These are phyloP conservation scores for Sparidentex hasta DNA, from an alignment of 2,797 vertebrate genomes.

Conservation along the genomic window DNA sequence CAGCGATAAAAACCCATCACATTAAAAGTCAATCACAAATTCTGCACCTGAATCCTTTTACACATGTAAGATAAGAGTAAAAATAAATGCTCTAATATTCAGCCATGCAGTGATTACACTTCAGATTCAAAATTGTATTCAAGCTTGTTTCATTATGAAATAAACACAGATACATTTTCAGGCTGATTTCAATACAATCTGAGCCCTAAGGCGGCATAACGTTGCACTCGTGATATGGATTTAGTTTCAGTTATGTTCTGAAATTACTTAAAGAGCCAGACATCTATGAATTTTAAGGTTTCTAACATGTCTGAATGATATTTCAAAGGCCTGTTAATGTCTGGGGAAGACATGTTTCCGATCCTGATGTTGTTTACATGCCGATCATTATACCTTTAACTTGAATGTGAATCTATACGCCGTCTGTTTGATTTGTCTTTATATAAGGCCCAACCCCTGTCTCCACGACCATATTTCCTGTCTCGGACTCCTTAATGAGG, in stretches of 20 bases:
- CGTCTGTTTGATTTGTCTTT: neutral
- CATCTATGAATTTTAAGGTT: too few species aligned
- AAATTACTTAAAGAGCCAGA: too few species aligned
- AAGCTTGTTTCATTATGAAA: neutral
- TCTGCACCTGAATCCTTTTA: too few species aligned
- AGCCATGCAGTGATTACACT: neutral
- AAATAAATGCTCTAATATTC: neutral
- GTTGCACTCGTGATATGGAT: neutral
- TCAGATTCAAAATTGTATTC: neutral
- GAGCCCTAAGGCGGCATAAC: too few species aligned
- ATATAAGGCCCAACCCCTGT: conserved; percentile 6
- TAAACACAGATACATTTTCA: neutral
- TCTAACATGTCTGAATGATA: too few species aligned
- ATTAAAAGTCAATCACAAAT: too few species aligned
- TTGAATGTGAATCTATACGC: conserved; percentile 21
- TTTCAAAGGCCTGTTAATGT: neutral
- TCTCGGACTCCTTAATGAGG: conserved; percentile 53
- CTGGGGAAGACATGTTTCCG: neutral
- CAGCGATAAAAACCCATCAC: too few species aligned
- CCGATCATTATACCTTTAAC: neutral
- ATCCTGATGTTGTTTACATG: neutral
- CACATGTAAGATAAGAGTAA: neutral
- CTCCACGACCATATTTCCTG: conserved; percentile 35
- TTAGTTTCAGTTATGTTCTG: neutral
- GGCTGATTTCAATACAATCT: neutral